phyloP scores from a whole-genome alignment of 2,113 vertebrate species.

The Sinocyclocheilus grahami region DNA sequence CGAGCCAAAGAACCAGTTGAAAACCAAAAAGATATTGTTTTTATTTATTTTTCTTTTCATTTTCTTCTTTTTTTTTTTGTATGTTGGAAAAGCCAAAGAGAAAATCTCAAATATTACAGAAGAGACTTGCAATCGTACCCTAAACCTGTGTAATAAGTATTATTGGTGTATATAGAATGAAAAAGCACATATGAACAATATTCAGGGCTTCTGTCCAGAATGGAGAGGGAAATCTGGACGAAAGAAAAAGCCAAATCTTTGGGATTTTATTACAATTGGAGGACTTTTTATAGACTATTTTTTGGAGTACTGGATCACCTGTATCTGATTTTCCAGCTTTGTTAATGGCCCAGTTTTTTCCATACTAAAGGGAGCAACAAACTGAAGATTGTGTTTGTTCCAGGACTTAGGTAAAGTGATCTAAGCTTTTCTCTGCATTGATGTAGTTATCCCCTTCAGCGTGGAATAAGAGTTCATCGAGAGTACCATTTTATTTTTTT shows the following conservation, averaged over 20 bases:
- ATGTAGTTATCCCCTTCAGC: conserved; percentile 49
- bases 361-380: conserved; percentile 56
- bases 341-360: conserved; percentile 53
- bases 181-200: conserved; percentile 75
- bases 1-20: conserved; percentile 77
- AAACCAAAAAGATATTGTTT: conserved; percentile 69
- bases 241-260: conserved; percentile 67
- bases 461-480: conserved; percentile 30
- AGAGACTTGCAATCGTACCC: conserved; percentile 69
- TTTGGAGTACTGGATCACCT: conserved; percentile 70
- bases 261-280: conserved; percentile 69
- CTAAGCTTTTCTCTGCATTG: conserved; percentile 61
- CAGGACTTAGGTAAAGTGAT: conserved; percentile 63
- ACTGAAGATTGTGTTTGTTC: conserved; percentile 56
- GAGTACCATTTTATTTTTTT: conserved; percentile 40
- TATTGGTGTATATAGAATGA: conserved; percentile 64
- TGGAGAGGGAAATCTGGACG: conserved; percentile 65
- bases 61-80: conserved; percentile 54
- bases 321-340: conserved; percentile 62
- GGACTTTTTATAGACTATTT: conserved; percentile 55
- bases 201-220: conserved; percentile 72
- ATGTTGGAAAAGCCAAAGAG: conserved; percentile 70
- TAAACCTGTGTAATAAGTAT: conserved; percentile 73
- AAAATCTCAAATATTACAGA: conserved; percentile 63
- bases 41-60: conserved; percentile 71